Base-by-base conservation (phyloP, 2,113 vertebrate species). In the Xiphias gladius region DNA sequence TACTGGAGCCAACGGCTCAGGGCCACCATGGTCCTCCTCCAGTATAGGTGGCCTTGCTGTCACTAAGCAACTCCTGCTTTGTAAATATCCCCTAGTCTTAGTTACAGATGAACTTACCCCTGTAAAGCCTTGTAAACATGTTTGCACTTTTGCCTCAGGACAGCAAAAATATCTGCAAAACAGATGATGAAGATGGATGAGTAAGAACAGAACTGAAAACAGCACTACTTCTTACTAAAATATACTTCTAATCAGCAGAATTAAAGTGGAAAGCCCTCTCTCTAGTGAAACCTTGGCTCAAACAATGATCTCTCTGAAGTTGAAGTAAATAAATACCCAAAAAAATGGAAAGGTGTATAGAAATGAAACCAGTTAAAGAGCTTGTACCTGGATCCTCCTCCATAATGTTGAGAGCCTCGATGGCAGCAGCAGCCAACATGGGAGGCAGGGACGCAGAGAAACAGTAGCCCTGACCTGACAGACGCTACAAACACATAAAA, bases 401-500 rank as follows among this genome's bases (percentile, higher is more conserved):
- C 97, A 99, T 98, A 90, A 99, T 99, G 93, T 96, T 96, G 41
- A 99, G 96, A 57, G 96, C 97, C 81, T 99, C 98, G 1, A 99
- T 99, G 70, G 98, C 97, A 57, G 98, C 98, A 43, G 97, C 93
- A 35, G 98, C 98, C 87, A 99, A 83, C 92, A 99, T 94, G 17
- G 98, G 98, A 48, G 98, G 98, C 14, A 99, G 87, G 0, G 98
- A 99, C 14, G 98, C 98, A 46, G 98, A 99, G 90, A 99, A 99
- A 88, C 98, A 99, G 93, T 99, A 99, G 0, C 98, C 98, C 90
- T 99, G 98, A 16, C 98, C 98, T 0, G 98, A 99, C 37, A 99
- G 92, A 64, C 98, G 92, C 98, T 99, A 63, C 7, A 41, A 57
- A 62, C 1, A 77, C 26, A 64, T 19, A n/a, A 30, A 24, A 82